Evolutionary conservation across 2,888 invertebrate genomes (phyloP).

Genomic region (Pycnomerus fuliginosus): DNA sequence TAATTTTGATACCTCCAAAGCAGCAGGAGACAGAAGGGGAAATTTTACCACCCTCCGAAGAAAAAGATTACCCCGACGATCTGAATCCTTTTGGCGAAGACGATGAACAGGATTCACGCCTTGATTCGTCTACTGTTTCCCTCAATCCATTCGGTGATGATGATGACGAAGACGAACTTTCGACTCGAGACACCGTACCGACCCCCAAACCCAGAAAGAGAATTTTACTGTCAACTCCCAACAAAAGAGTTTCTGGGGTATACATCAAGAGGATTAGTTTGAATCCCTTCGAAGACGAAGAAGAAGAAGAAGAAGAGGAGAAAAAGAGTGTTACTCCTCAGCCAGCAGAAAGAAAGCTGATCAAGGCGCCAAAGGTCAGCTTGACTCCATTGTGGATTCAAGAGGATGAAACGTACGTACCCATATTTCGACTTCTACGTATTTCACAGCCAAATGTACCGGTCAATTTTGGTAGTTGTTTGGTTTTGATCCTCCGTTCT

Average conservation of each 20-base stretch:
- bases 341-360: conserved; percentile 22
- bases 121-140: too few relatives aligned
- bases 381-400: conserved; percentile 76
- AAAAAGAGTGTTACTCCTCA: conserved; percentile 30
- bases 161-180: conserved; percentile 44
- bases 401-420: conserved; percentile 57
- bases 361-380: conserved; percentile 53
- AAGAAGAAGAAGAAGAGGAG: conserved; percentile 32
- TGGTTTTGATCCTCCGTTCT: too few relatives aligned
- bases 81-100: conserved; percentile 84
- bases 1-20: too few relatives aligned
- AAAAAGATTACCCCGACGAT: conserved; percentile 64
- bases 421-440: background rate
- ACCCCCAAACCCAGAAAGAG: conserved; percentile 21
- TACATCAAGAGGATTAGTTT: conserved; percentile 26
- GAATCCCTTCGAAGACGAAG: conserved; percentile 39
- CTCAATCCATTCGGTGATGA: conserved; percentile 50
- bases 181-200: background rate
- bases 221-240: conserved; percentile 20
- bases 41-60: too few relatives aligned
- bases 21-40: too few relatives aligned
- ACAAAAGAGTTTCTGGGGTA: conserved; percentile 19
- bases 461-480: too few relatives aligned
- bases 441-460: too few relatives aligned
- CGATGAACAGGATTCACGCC: conserved; percentile 56